These are phyloP conservation scores for Eulemur coronatus DNA, from an alignment of 2,797 vertebrate species.

Conservation along the genomic window DNA sequence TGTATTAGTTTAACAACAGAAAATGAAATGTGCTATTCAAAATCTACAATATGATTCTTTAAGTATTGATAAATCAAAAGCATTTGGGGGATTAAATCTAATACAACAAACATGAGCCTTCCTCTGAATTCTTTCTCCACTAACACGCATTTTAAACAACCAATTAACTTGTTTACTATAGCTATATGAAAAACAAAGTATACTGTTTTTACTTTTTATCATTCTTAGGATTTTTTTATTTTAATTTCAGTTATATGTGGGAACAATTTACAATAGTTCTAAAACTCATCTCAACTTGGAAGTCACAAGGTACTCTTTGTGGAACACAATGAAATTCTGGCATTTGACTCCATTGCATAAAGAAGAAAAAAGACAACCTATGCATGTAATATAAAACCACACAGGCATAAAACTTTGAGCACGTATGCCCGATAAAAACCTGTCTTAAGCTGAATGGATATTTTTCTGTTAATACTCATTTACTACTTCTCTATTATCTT, in stretches of 20 bases:
- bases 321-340: background rate
- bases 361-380: background rate
- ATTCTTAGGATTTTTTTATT: background rate
- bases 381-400: background rate
- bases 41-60: background rate
- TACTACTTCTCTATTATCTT: background rate
- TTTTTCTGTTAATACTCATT: background rate
- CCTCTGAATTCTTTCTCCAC: background rate
- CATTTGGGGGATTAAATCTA: background rate
- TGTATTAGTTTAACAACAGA: background rate
- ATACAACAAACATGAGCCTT: background rate
- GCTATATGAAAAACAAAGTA: background rate
- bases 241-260: constrained; percentile 1
- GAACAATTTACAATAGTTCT: background rate
- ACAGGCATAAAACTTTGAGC: background rate
- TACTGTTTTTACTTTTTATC: background rate
- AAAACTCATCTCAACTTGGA: background rate
- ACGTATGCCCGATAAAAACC: background rate
- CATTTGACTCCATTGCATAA: background rate
- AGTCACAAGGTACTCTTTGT: background rate
- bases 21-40: constrained; percentile 2
- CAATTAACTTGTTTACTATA: background rate
- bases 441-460: background rate
- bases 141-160: background rate
- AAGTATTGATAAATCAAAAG: background rate